A percentile compares a stretch with the other conserved stretches of the same genome.
Conservation (phyloP, 1,140 invertebrate species). For the Drosophila persimilis region DNA sequence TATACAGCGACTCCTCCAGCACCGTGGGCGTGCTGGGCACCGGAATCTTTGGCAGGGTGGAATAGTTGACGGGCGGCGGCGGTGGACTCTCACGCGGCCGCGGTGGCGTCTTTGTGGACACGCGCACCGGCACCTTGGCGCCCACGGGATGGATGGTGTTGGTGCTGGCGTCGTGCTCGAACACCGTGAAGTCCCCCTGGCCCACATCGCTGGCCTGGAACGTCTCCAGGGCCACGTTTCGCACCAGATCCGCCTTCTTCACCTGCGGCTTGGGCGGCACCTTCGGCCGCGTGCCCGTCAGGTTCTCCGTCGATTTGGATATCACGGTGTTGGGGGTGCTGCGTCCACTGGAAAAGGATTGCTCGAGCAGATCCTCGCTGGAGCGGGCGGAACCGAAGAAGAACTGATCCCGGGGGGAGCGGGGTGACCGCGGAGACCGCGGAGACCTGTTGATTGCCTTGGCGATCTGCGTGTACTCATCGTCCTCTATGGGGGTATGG, state of each 20-base stretch:
- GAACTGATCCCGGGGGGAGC: slow-evolving; percentile 63
- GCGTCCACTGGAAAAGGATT: slow-evolving; percentile 63
- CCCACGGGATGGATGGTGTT: slow-evolving; percentile 72
- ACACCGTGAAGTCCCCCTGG: slow-evolving; percentile 78
- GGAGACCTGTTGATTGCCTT: slow-evolving; percentile 72
- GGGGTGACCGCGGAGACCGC: slow-evolving; percentile 61
- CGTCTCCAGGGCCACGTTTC: slow-evolving; percentile 72
- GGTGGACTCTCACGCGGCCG: slow-evolving; percentile 73
- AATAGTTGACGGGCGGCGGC: slow-evolving; percentile 76
- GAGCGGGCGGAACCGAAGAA: slow-evolving; percentile 71
- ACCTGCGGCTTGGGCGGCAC: slow-evolving; percentile 76
- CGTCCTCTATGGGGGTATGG: slow-evolving; percentile 40
- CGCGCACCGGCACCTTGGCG: slow-evolving; percentile 60
- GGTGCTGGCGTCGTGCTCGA: slow-evolving; percentile 77
- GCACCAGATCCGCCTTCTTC: slow-evolving; percentile 76
- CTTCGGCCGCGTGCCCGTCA: slow-evolving; percentile 66
- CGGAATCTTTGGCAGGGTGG: slow-evolving; percentile 62
- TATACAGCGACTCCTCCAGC: slow-evolving; percentile 59
- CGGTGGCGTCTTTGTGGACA: slow-evolving; percentile 26
- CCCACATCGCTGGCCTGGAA: slow-evolving; percentile 78
- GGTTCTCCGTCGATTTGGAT: slow-evolving; percentile 73
- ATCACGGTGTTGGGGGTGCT: slow-evolving; percentile 70
- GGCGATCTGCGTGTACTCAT: slow-evolving; percentile 75
- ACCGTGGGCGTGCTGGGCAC: slow-evolving; percentile 20
- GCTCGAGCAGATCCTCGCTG: slow-evolving; percentile 74